phyloP scores from a whole-genome alignment of 1,140 invertebrate genomes.

The Rhagoletis pomonella region DNA sequence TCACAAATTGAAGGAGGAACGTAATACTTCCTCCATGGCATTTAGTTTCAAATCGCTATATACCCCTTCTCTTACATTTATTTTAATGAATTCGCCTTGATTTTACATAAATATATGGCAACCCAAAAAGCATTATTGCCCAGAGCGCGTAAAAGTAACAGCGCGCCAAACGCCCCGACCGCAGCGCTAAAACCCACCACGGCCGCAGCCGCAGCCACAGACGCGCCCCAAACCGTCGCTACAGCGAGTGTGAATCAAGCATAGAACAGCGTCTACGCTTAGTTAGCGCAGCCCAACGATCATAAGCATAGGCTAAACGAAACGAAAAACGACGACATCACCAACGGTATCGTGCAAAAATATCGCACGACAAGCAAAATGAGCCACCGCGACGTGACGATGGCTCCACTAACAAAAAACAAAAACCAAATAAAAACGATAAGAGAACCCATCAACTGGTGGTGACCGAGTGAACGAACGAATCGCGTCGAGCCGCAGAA shows the following conservation, averaged over 20 bases:
- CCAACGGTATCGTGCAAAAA: slow-evolving; percentile 4
- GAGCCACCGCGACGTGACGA: background rate
- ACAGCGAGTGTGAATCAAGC: background rate
- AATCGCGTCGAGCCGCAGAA: background rate
- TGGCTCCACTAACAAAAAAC: background rate
- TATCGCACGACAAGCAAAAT: slow-evolving; percentile 13
- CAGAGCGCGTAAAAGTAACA: background rate
- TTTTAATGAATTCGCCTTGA: no score
- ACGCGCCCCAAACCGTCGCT: no score
- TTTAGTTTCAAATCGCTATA: no score
- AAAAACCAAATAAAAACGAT: background rate
- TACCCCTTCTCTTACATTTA: no score
- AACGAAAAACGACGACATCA: background rate
- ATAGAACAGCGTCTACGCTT: background rate
- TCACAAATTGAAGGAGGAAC: no score
- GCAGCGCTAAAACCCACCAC: background rate
- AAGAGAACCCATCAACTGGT: slow-evolving; percentile 24
- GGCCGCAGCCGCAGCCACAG: background rate
- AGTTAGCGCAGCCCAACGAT: background rate
- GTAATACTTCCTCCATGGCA: no score
- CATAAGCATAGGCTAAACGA: background rate
- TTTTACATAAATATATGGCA: background rate
- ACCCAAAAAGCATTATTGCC: background rate
- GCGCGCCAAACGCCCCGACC: background rate
- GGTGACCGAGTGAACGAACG: background rate